Evolutionary conservation across 1,140 invertebrate genomes (phyloP).

Genomic region (Meloidogyne hapla): DNA sequence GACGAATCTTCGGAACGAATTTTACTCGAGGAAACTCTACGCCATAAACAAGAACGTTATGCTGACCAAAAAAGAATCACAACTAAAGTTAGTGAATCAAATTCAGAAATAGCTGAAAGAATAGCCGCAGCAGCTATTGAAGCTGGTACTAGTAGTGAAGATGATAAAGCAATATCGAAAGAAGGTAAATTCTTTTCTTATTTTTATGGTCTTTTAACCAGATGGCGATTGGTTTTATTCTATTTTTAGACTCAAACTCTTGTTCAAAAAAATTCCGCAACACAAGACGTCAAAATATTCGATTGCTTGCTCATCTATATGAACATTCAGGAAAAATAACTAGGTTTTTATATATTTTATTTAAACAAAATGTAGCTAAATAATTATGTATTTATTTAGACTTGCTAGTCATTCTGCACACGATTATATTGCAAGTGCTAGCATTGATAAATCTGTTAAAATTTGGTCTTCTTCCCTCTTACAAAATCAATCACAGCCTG

Average conservation of each 20-base stretch:
- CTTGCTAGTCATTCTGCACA: constrained; percentile 45
- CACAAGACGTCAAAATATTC: constrained; percentile 35
- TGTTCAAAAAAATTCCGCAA: background rate
- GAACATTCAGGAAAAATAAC: constrained; percentile 44
- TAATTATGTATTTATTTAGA: constrained; percentile 30
- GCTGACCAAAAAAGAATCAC: constrained; percentile 44
- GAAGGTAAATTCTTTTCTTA: background rate
- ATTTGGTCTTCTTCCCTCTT: constrained; percentile 38
- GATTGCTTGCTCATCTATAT: constrained; percentile 45
- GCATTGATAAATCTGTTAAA: constrained; percentile 44
- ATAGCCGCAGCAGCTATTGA: constrained; percentile 8
- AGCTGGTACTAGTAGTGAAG: background rate
- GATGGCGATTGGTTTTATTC: no score
- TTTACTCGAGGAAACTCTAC: constrained; percentile 37
- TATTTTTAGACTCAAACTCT: background rate
- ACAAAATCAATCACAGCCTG: constrained; percentile 29
- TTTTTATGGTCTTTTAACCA: background rate
- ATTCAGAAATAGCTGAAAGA: constrained; percentile 26
- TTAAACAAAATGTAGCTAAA: background rate
- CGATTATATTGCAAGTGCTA: constrained; percentile 40
- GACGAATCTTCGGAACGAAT: constrained; percentile 35
- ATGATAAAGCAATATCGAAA: background rate
- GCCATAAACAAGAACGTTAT: constrained; percentile 44
- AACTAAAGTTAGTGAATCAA: constrained; percentile 4
- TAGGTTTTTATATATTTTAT: constrained; percentile 25